These are phyloP conservation scores for Pycnonotus jocosus DNA, from an alignment of 2,113 vertebrate genomes.

Conservation along the genomic window DNA sequence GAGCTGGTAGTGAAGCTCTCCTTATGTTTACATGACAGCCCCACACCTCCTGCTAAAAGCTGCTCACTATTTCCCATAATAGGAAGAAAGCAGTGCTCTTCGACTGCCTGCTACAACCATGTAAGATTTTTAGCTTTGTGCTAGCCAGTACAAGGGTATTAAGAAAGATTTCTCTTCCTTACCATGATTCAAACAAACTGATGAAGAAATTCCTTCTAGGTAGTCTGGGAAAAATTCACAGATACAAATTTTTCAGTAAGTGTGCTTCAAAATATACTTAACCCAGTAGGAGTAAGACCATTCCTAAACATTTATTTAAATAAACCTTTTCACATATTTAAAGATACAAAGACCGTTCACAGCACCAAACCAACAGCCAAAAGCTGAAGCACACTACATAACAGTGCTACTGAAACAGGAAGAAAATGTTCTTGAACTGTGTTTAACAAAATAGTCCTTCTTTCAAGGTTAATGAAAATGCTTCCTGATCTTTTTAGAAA, in stretches of 20 bases:
- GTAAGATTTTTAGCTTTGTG: not conserved
- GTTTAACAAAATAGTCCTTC: not conserved
- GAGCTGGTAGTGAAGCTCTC: conserved; percentile 17
- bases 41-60: conserved; percentile 43
- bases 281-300: not conserved
- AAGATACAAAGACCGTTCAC: not conserved
- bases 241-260: not conserved
- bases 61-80: conserved; percentile 37
- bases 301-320: not conserved
- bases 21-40: conserved; percentile 23
- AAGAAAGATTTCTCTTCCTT: not conserved
- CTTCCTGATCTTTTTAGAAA: not conserved
- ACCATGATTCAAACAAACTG: not conserved
- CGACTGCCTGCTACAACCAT: not conserved
- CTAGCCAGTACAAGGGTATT: not conserved
- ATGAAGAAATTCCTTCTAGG: not conserved
- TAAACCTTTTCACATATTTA: not conserved
- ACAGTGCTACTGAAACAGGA: not conserved
- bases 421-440: not conserved
- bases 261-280: not conserved
- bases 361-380: not conserved
- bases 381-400: not conserved
- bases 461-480: not conserved
- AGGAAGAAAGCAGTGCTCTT: conserved; percentile 49
- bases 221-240: not conserved